Evolutionary conservation across 1,140 invertebrate species (phyloP).

Genomic region (Pteromalus puparum): DNA sequence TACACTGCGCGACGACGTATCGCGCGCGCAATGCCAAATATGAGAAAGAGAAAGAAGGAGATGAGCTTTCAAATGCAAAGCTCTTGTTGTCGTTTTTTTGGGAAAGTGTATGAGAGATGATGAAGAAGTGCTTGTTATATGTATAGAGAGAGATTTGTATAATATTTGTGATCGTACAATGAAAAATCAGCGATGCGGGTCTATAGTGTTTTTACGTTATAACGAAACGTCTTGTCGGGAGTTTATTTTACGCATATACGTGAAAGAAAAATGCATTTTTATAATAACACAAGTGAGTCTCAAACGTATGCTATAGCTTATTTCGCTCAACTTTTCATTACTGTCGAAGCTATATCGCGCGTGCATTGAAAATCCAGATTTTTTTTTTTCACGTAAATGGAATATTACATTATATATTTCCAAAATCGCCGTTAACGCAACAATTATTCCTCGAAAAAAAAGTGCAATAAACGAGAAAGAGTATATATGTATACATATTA

Average conservation of each 20-base stretch:
- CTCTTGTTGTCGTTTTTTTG: neutral
- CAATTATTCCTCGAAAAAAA: conserved; percentile 7
- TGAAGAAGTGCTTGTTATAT: no score
- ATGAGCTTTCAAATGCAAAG: conserved; percentile 7
- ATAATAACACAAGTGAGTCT: no score
- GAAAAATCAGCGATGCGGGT: no score
- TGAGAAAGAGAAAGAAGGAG: neutral
- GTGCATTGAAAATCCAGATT: neutral
- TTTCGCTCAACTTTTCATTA: neutral
- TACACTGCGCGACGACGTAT: neutral
- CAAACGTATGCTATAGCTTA: no score
- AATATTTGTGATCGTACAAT: no score
- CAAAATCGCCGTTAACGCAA: neutral
- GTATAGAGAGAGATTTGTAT: no score
- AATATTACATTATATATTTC: neutral
- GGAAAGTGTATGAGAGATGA: no score
- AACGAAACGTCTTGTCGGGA: no score
- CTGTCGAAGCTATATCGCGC: no score
- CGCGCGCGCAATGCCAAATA: neutral
- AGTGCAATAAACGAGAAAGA: conserved; percentile 44
- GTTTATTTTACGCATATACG: no score
- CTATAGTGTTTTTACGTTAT: no score
- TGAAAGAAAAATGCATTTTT: neutral
- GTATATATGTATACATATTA: conserved; percentile 39
- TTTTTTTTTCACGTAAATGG: neutral